Evolutionary conservation across 2,797 vertebrate species (phyloP), one percentile per base, ranked within the genome.

Genomic region (Lepidocolaptes lacrymiger): DNA sequence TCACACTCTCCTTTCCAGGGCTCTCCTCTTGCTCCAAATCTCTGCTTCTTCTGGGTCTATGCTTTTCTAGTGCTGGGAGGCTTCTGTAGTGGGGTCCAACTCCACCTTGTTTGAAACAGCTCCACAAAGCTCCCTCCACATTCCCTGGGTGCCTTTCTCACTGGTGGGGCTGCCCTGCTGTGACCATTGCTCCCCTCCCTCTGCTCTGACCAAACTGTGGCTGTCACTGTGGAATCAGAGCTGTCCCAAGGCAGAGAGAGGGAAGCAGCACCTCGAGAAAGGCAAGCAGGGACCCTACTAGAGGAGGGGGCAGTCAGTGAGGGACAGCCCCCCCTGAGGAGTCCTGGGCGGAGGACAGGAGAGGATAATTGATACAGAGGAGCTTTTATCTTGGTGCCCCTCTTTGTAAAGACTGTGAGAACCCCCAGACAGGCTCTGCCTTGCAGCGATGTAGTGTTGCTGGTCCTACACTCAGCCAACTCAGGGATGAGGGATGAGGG

Each of bases 21-120:
- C 77, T 43, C 32, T 54, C 58, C 32, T 67, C 44, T 48, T 4
- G 6, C 55, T 14, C 66, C 92, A 92, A 93, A 93, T 66, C 82
- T 93, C 88, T 92, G 88, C 93, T 93, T 46, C 95, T 82, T 90
- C 89, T 91, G 84, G 58, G 56, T 89, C 91, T 87, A 86, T 85
- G 64, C 82, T 95, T 83, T 75, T 89, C 66, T 63, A 23, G 73
- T 0, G 36, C 76, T 89, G 92, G 73, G 71, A 77, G 84, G 83
- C 76, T 91, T 52, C 59, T 80, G 67, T 55, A 43, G 19, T 58
- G 80, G 80, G 74, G 71, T 79, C 37, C 64, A 7, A 51, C n/a
- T 51, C 68, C 61, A 28, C 51, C 34, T 62, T 30, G 20, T n/a
- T 62, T 2, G 9, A 67, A 73, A 21, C 43, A 49, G 52, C 58